Evolutionary conservation across 2,113 vertebrate genomes (phyloP), one percentile per base, ranked within the genome.

Genomic region (Plectropomus leopardus): DNA sequence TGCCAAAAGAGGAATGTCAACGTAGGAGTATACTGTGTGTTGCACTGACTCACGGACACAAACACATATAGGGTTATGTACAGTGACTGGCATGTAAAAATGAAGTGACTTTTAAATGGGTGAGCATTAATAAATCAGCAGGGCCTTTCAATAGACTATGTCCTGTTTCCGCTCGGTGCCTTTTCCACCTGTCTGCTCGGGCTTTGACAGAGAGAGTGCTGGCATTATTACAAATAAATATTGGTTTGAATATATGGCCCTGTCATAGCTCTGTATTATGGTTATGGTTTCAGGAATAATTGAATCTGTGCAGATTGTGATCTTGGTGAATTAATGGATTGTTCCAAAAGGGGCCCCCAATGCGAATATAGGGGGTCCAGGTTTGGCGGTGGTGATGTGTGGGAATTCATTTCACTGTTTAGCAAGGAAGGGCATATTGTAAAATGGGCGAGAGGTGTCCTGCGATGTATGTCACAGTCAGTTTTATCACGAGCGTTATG

Each of bases 141-240:
- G 57, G 44, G 72, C 70, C 82, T 90, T 90, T 90, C 82, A 85
- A 86, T 88, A 69, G 72, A 79, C 71, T 83, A 45, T 73, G 78
- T 80, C 75, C 82, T 80, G 73, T 88, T 91, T 83, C 84, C 51
- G 48, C 78, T 71, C 54, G 1, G 53, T 42, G 65, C 69, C 44
- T 86, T 80, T 72, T 81, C 86, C 66, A 78, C 86, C 82, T 87
- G 84, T 85, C 86, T 79, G 87, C 69, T 21, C 61, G 42, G 68
- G 75, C 82, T 91, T 63, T 88, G 88, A 91, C 74, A 87, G 75
- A 85, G 68, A 80, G 82, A 86, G 76, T 45, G 63, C 79, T 79
- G 88, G 80, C 92, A 70, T 93, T 93, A 91, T 92, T 92, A 88
- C 92, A 94, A 93, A 94, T 91, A 93, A 92, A 93, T 91, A 93